Base-by-base conservation (phyloP, 2,113 vertebrate species). In the Zosterops hypoxanthus region DNA sequence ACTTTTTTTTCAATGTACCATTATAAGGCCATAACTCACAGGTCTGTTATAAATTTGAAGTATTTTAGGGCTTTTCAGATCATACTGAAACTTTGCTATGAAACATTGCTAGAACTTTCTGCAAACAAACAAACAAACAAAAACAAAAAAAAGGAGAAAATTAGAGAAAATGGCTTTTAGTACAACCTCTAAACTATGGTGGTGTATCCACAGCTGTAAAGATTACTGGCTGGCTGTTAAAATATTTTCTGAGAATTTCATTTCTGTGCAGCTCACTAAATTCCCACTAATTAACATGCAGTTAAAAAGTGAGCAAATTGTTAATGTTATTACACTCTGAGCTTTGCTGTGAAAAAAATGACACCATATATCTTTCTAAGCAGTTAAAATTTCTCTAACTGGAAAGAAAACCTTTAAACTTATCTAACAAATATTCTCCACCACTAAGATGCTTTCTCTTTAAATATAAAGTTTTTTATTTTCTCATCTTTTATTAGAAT, bases 291-390 rank as follows among this genome's bases (percentile, higher is more conserved):
- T 97, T 97, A 96, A 73, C 59, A 95, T 73, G 91, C 85, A 90
- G 93, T 95, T 95, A 95, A 96, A 97, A 97, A 95, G 84, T 94
- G 95, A 97, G 80, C 75, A 94, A 96, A 97, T 94, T 92, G 22
- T 83, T 94, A 94, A 95, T 60, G 49, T 64, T 95, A 86, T 60
- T 94, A 95, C 75, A 90, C 42, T 89, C 66, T 36, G 49, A 90
- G 81, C 28, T 82, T 81, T 92, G 72, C 93, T 93, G 68, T 95
- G 85, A 84, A 96, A 94, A 72, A 90, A 90, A 94, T 84, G 53
- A 56, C 41, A 82, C 29, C 64, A 47, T 94, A 23, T 81, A 96
- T 95, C 95, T 95, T 89, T 26, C 22, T 49, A 88, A 57, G 46
- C 46, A 55, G 64, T 75, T 81, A 87, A 55, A 83, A 86, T 90